phyloP scores from a whole-genome alignment of 2,797 vertebrate genomes.

The Paguma larvata region DNA sequence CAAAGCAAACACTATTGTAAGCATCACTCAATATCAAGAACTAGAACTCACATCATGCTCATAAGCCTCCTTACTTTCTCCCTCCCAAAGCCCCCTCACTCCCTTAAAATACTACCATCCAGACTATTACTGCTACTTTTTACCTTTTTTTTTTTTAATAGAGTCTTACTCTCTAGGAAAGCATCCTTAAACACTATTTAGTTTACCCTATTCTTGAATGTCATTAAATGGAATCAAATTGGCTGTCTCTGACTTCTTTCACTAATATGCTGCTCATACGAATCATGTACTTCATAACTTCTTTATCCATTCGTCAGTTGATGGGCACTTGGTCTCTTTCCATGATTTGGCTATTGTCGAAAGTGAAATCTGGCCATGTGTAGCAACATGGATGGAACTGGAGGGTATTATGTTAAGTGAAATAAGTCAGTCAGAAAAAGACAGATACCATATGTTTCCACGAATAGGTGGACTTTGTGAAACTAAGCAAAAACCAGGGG shows the following conservation, averaged over 20 bases:
- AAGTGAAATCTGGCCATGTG: too few species aligned
- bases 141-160: not conserved
- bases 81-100: not conserved
- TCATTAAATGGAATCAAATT: not conserved
- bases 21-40: not conserved
- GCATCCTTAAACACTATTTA: not conserved
- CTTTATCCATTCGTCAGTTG: too few species aligned
- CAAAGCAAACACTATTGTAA: not conserved
- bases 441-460: too few species aligned
- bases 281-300: not conserved
- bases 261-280: not conserved
- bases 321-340: too few species aligned
- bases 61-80: not conserved
- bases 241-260: not conserved
- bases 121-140: not conserved
- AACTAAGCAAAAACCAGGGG: too few species aligned
- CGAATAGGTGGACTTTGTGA: too few species aligned
- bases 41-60: not conserved
- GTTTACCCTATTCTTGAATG: not conserved
- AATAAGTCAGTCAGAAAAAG: too few species aligned
- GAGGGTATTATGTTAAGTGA: too few species aligned
- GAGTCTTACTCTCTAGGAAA: not conserved
- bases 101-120: not conserved
- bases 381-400: too few species aligned
- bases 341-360: too few species aligned